A percentile compares a stretch with the other conserved stretches of the same genome.
Evolutionary conservation across 2,888 invertebrate species (phyloP).

Genomic region (Agrotis segetum): DNA sequence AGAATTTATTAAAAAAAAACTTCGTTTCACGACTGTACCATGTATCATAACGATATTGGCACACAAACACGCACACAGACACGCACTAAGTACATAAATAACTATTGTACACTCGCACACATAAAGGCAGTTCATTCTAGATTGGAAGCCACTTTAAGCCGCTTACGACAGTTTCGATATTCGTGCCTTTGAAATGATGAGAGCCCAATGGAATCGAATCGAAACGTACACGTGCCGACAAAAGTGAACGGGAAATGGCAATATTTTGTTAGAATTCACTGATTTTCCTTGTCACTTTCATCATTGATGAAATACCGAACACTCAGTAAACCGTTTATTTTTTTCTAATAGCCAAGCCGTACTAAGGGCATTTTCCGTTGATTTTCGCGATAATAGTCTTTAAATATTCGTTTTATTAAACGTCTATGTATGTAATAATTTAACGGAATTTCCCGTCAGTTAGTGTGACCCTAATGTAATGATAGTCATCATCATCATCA

Average conservation of each 20-base stretch:
- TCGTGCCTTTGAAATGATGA: slow-evolving; percentile 65
- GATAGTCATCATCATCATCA: too few relatives aligned
- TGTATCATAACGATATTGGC: slow-evolving; percentile 42
- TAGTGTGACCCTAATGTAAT: too few relatives aligned
- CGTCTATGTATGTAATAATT: too few relatives aligned
- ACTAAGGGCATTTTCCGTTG: too few relatives aligned
- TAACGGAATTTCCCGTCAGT: too few relatives aligned
- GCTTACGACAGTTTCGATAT: slow-evolving; percentile 74
- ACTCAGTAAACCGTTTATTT: too few relatives aligned
- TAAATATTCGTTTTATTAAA: too few relatives aligned
- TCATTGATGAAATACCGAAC: too few relatives aligned
- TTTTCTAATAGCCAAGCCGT: too few relatives aligned
- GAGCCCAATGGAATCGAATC: slow-evolving; percentile 63
- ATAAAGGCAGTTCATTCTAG: slow-evolving; percentile 65
- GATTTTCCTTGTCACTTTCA: too few relatives aligned
- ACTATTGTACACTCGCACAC: slow-evolving; percentile 51
- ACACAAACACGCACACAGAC: slow-evolving; percentile 25
- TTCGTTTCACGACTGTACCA: slow-evolving; percentile 10
- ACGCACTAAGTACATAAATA: slow-evolving; percentile 32
- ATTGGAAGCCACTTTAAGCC: slow-evolving; percentile 73
- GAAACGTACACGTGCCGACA: slow-evolving; percentile 45
- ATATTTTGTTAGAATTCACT: slow-evolving; percentile 11
- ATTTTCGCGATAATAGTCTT: too few relatives aligned
- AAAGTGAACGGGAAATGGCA: slow-evolving; percentile 25
- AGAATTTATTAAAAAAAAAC: slow-evolving; percentile 25